Conservation (phyloP, 1,140 invertebrate species). For the Leptinotarsa texana region DNA sequence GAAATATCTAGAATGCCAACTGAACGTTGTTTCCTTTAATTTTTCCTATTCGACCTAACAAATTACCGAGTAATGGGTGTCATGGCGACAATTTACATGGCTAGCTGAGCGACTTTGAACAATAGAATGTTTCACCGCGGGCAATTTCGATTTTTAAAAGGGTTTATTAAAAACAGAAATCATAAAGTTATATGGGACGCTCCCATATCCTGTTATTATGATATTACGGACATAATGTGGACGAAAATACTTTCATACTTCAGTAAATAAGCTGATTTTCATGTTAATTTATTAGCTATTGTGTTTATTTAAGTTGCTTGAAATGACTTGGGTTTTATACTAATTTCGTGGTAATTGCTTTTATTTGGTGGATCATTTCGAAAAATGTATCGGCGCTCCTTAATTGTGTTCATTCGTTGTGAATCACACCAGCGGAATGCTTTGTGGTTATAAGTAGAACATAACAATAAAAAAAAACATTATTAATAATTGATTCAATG, state of each 20-base stretch:
- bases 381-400: conserved; percentile 14
- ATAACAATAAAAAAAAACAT: background rate
- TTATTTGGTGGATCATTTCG: conserved; percentile 17
- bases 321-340: conserved; percentile 24
- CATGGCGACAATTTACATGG: conserved; percentile 26
- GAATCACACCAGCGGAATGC: background rate
- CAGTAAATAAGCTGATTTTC: conserved; percentile 30
- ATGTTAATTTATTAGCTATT: conserved; percentile 29
- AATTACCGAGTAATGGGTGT: conserved; percentile 20
- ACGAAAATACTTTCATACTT: conserved; percentile 29
- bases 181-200: conserved; percentile 27
- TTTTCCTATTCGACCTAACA: conserved; percentile 18
- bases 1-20: conserved; percentile 7
- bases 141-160: conserved; percentile 30
- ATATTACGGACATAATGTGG: conserved; percentile 4
- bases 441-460: background rate
- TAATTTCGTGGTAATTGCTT: conserved; percentile 20
- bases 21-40: conserved; percentile 26
- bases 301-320: conserved; percentile 27
- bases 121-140: conserved; percentile 24
- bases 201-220: conserved; percentile 28
- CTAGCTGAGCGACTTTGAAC: conserved; percentile 20
- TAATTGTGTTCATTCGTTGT: background rate
- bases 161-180: conserved; percentile 32
- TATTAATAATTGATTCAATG: too few relatives aligned